Evolutionary conservation across 2,888 invertebrate genomes (phyloP), one percentile per base, ranked within the genome.

Genomic region (Leptinotarsa juncta): DNA sequence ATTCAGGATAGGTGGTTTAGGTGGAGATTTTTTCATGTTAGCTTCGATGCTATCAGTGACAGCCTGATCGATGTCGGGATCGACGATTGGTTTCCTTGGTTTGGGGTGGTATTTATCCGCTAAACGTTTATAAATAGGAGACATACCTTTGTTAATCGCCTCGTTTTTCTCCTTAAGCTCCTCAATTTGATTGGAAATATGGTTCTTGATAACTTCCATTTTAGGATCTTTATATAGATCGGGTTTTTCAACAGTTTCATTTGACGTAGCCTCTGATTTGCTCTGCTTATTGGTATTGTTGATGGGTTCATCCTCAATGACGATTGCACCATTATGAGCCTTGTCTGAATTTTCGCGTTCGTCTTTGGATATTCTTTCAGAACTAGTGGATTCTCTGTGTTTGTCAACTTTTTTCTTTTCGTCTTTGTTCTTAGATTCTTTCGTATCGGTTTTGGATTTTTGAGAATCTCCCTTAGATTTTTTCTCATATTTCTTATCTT

Each of bases 31-130:
- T 71, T 81, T 83, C 82, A 82, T 84, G 42, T 76, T 80, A 50
- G 80, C 80, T 71, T 84, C 83, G 50, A 83, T 83, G 65, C 78
- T 82, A 3, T 82, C 81, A 1, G 85, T 79, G 55, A 85, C 84
- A 20, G 81, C 79, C 72, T 85, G 86, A 53, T 87, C 86, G 5
- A 84, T 73, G 65, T 86, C 85, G 78, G 82, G n/a, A 10, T 80
- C 81, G 4, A 78, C 53, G 12, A 77, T 65, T 23, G 80, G 71
- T 76, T 82, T 85, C 51, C 87, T 84, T 1, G 89, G 89, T 82
- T 88, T 88, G 3, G 88, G 89, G 81, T 89, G 87, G 74, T 89
- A 89, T 81, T 89, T 89, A 75, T 88, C 87, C 2, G 89, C 89
- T 26, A 89, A 77, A n/a, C 88, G 81, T 80, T 82, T 84, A 76